A percentile compares a stretch with the other conserved stretches of the same genome.
Evolutionary conservation across 2,113 vertebrate species (phyloP).

Genomic region (Psammodynastes pulverulentus): DNA sequence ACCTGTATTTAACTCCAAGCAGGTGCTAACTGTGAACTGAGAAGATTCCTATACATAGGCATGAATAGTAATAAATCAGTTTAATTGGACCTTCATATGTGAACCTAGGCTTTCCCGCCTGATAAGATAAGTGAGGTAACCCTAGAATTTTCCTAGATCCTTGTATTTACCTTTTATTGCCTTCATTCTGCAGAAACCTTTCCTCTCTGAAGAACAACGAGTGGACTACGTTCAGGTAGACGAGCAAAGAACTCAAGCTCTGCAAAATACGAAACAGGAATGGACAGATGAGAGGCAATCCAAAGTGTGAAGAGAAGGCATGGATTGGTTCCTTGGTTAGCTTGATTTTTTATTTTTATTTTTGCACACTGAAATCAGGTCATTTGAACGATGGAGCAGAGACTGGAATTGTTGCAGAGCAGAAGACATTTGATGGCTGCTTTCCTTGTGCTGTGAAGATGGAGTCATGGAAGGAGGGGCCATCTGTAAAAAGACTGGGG

Average conservation of each 20-base stretch:
- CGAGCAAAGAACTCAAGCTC: conserved; percentile 96
- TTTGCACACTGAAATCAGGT: conserved; percentile 56
- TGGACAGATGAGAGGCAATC: conserved; percentile 94
- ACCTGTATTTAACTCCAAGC: not conserved
- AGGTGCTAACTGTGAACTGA: not conserved
- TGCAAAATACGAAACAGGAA: conserved; percentile 92
- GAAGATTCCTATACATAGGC: not conserved
- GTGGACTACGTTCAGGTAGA: conserved; percentile 97
- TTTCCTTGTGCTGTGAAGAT: conserved; percentile 28
- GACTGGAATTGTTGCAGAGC: conserved; percentile 12
- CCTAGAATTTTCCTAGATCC: not conserved
- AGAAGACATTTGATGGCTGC: not conserved
- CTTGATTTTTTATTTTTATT: not conserved
- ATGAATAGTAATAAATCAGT: not conserved
- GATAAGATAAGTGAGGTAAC: not conserved
- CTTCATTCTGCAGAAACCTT: conserved; percentile 77
- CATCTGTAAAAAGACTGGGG: conserved; percentile 36
- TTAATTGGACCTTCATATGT: not conserved
- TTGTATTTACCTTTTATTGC: not conserved
- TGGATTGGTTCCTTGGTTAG: not conserved
- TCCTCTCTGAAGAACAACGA: conserved; percentile 84
- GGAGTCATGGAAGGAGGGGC: conserved; percentile 38
- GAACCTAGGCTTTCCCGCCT: not conserved
- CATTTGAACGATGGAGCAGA: conserved; percentile 40
- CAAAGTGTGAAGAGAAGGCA: conserved; percentile 74